Conservation (phyloP, 92 coral and sea anemone genomes). For the Parazoanthus atlanticus region DNA sequence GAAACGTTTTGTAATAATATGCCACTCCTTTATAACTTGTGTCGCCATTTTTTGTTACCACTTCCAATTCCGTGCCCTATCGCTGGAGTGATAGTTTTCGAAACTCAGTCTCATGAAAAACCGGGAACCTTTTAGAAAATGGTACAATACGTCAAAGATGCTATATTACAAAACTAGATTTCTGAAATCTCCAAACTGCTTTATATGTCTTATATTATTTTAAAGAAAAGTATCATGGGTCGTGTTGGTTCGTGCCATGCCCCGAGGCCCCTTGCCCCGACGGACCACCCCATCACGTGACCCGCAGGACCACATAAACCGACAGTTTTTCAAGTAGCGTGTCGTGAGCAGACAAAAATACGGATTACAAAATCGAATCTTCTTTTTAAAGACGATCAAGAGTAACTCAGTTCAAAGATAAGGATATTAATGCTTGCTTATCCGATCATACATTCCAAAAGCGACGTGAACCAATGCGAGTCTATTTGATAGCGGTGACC, state of each 20-base stretch:
- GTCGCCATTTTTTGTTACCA: too few species aligned
- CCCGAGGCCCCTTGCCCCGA: not conserved
- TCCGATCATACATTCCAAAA: constrained; percentile 34
- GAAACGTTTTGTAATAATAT: too few species aligned
- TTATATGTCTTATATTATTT: too few species aligned
- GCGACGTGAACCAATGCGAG: not conserved
- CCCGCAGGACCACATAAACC: not conserved
- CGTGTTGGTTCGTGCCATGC: not conserved
- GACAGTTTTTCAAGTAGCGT: not conserved
- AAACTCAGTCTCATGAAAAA: too few species aligned
- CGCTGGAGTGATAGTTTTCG: too few species aligned
- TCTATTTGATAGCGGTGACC: constrained; percentile 7
- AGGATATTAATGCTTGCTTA: not conserved
- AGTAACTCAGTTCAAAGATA: not conserved
- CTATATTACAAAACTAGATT: too few species aligned
- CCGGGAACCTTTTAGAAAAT: too few species aligned
- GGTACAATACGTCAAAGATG: too few species aligned
- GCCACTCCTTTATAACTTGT: too few species aligned
- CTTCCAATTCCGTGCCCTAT: too few species aligned
- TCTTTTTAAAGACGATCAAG: not conserved
- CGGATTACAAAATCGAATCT: not conserved
- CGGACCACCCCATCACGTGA: not conserved
- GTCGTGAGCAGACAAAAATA: not conserved
- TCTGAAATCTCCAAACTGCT: too few species aligned
- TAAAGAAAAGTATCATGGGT: too few species aligned